Conservation (phyloP, 2,113 vertebrate genomes). For the Scomber japonicus region DNA sequence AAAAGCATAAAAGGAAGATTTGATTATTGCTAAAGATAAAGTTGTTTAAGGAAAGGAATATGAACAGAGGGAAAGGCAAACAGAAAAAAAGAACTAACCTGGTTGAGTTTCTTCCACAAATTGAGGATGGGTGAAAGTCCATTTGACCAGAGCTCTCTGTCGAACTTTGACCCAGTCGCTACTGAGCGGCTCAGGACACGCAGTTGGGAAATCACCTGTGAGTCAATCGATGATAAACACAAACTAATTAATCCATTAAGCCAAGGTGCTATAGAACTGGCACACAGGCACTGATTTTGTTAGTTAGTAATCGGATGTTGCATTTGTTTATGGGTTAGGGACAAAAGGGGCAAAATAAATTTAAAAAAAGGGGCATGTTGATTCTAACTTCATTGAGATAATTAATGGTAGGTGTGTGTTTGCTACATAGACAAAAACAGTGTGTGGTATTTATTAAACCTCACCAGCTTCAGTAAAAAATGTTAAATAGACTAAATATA, state of each 20-base stretch:
- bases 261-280: background rate
- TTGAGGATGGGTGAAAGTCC: constrained; percentile 95
- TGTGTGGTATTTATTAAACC: background rate
- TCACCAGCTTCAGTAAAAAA: background rate
- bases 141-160: constrained; percentile 95
- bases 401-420: too few species aligned
- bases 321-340: too few species aligned
- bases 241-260: background rate
- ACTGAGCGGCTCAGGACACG: constrained; percentile 91
- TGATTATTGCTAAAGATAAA: too few species aligned
- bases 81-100: constrained; percentile 83
- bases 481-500: background rate
- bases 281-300: background rate
- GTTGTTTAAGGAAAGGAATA: background rate
- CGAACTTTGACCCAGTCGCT: constrained; percentile 93
- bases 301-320: background rate
- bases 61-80: background rate
- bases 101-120: constrained; percentile 98
- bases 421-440: background rate
- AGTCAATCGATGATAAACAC: constrained; percentile 18
- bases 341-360: constrained; percentile 1
- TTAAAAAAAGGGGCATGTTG: background rate
- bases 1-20: too few species aligned
- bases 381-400: background rate
- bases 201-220: constrained; percentile 95